Evolutionary conservation across 30 jellyfish, hydroid and myxozoan species (phyloP).

Genomic region (Haliclystus octoradiatus): DNA sequence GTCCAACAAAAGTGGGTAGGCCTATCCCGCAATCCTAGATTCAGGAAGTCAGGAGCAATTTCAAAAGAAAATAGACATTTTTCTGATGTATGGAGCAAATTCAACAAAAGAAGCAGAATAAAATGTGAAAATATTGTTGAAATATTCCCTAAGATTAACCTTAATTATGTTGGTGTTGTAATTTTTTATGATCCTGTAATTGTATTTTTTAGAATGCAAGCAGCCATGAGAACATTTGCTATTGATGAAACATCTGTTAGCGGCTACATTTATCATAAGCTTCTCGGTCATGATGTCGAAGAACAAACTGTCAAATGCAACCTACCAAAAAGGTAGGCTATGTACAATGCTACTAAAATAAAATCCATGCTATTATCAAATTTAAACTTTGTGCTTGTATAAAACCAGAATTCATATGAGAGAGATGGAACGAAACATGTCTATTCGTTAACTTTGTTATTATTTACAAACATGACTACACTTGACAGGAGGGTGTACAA

Average conservation of each 20-base stretch:
- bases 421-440: background rate
- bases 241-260: constrained; percentile 95
- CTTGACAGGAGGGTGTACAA: background rate
- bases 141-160: no score
- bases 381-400: background rate
- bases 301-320: constrained; percentile 90
- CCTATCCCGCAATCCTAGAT: no score
- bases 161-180: background rate
- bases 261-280: constrained; percentile 92
- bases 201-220: constrained; percentile 63
- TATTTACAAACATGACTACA: background rate
- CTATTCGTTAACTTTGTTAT: background rate
- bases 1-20: no score
- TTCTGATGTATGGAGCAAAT: no score
- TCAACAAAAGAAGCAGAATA: no score
- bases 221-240: constrained; percentile 96
- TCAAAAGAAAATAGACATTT: no score
- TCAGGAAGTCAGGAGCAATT: no score
- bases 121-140: no score
- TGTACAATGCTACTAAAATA: background rate
- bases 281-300: constrained; percentile 95
- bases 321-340: constrained; percentile 94
- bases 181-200: background rate
- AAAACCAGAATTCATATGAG: background rate
- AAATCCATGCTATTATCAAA: background rate